A percentile compares a stretch with the other conserved stretches of the same genome.
phyloP scores from a whole-genome alignment of 1,140 invertebrate species.

The Nilaparvata lugens region DNA sequence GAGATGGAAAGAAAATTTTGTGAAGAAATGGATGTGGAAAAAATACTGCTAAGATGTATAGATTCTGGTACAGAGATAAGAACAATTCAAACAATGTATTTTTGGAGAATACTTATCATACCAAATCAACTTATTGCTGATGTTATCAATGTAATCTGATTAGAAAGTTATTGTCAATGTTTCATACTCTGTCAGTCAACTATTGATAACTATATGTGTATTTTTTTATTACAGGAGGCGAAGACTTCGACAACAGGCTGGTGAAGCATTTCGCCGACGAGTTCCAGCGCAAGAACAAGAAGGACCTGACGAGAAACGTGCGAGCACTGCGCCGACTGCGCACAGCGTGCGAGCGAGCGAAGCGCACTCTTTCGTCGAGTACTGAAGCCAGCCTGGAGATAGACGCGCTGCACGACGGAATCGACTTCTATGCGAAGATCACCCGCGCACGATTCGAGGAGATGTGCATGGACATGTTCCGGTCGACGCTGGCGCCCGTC shows the following conservation, averaged over 20 bases:
- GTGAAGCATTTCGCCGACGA: constrained; percentile 62
- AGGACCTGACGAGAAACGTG: constrained; percentile 38
- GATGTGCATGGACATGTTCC: constrained; percentile 69
- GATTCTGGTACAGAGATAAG: no score
- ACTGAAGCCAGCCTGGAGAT: constrained; percentile 61
- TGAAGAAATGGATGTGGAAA: no score
- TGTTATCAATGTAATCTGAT: no score
- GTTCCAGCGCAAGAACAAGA: constrained; percentile 42
- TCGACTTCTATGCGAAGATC: constrained; percentile 65
- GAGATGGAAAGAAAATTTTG: no score
- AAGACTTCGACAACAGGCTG: constrained; percentile 72
- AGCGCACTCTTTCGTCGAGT: constrained; percentile 64
- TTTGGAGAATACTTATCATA: no score
- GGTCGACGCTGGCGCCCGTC: constrained; percentile 42
- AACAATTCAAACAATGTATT: no score
- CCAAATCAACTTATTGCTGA: no score
- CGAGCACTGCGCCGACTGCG: constrained; percentile 40
- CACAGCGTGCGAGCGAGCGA: constrained; percentile 65
- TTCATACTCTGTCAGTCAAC: no score
- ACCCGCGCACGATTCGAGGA: constrained; percentile 71
- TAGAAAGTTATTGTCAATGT: no score
- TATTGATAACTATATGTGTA: no score
- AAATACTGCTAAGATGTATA: no score
- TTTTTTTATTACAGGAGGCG: constrained; percentile 45
- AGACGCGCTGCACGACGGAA: constrained; percentile 56